These are phyloP conservation scores for Heteronetta atricapilla DNA, from an alignment of 2,113 vertebrate species.

Conservation along the genomic window DNA sequence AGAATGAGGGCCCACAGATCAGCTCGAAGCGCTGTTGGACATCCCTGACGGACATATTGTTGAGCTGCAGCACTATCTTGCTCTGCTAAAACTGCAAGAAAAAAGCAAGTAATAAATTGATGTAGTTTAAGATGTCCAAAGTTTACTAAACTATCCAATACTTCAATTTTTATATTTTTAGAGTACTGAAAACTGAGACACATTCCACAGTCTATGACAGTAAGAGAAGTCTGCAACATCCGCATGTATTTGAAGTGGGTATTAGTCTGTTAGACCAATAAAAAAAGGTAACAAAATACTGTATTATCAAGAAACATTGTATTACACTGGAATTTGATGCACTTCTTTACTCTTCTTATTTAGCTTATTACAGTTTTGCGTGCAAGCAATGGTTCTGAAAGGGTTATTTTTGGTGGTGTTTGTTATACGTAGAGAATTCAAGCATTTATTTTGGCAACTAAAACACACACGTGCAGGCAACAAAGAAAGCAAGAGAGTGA, in stretches of 20 bases:
- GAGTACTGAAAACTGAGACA: background rate
- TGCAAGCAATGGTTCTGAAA: background rate
- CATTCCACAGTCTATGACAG: background rate
- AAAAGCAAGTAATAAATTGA: background rate
- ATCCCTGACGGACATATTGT: conserved; percentile 93
- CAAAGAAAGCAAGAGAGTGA: background rate
- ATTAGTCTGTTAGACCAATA: too few species aligned
- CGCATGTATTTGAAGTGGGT: background rate
- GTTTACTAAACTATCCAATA: background rate
- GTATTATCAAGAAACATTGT: background rate
- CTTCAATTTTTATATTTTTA: background rate
- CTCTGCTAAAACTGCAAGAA: conserved; percentile 83
- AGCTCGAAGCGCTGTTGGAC: conserved; percentile 90
- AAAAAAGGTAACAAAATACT: background rate
- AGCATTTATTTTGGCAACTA: background rate
- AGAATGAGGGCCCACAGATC: conserved; percentile 94
- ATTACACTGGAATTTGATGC: background rate
- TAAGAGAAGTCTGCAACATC: background rate
- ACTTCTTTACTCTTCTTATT: background rate
- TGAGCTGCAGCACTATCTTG: conserved; percentile 95
- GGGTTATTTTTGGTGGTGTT: background rate
- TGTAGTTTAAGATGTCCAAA: background rate
- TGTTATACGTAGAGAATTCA: background rate
- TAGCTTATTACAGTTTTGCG: background rate
- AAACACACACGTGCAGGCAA: background rate